These are phyloP conservation scores for Nebria salina DNA, from an alignment of 2,888 invertebrate genomes.

Conservation along the genomic window DNA sequence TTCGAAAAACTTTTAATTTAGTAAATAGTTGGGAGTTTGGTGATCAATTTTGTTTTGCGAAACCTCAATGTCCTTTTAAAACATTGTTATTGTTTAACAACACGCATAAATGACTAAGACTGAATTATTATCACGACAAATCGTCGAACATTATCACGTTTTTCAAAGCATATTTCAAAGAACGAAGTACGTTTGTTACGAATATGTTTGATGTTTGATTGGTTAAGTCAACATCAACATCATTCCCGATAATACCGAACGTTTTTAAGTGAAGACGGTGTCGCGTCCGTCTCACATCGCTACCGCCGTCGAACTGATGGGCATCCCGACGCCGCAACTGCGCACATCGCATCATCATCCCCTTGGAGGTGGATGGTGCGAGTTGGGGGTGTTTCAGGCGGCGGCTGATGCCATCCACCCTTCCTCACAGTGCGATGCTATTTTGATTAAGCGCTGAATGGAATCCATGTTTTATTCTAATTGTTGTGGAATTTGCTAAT, in stretches of 20 bases:
- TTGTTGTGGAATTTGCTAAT: conserved; percentile 29
- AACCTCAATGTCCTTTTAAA: no score
- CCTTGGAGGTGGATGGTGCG: conserved; percentile 41
- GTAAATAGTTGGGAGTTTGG: no score
- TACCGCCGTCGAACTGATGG: conserved; percentile 56
- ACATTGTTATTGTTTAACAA: no score
- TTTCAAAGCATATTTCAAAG: background rate
- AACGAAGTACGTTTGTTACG: background rate
- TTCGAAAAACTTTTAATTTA: no score
- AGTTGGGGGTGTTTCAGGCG: background rate
- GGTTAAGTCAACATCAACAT: background rate
- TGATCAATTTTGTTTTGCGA: no score
- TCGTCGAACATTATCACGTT: background rate
- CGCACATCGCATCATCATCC: conserved; percentile 50
- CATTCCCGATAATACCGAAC: conserved; percentile 7
- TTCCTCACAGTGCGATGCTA: conserved; percentile 28
- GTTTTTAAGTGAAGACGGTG: conserved; percentile 27
- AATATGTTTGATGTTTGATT: background rate
- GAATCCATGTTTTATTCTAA: conserved; percentile 47
- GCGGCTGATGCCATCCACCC: conserved; percentile 12
- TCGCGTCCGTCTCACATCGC: conserved; percentile 52
- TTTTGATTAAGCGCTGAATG: conserved; percentile 46
- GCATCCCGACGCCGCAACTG: conserved; percentile 57
- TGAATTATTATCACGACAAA: background rate
- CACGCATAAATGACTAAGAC: no score